phyloP scores from a whole-genome alignment of 2,888 invertebrate genomes.

The Melanchra persicariae region DNA sequence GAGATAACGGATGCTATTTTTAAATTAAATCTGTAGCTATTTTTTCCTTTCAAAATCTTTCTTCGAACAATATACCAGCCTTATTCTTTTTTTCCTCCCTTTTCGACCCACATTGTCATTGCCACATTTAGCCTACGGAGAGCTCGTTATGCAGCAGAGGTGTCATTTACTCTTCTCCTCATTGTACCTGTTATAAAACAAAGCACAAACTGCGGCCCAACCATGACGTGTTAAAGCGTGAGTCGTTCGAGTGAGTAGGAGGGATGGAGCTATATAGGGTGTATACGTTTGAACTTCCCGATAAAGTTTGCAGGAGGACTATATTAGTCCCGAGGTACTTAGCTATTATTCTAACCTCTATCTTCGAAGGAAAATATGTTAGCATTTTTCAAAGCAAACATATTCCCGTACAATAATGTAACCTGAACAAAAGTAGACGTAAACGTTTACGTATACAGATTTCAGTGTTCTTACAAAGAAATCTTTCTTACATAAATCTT shows the following conservation, averaged over 20 bases:
- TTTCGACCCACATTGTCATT: too few species aligned
- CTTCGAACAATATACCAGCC: too few species aligned
- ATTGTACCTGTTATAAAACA: too few species aligned
- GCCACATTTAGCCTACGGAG: too few species aligned
- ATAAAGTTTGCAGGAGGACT: neutral
- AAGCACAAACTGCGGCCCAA: too few species aligned
- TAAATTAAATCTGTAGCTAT: neutral
- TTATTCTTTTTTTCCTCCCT: too few species aligned
- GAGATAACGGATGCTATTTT: slow-evolving; percentile 21
- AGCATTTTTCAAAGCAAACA: neutral
- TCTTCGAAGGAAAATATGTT: neutral
- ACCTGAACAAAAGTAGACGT: neutral
- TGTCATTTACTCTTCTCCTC: too few species aligned
- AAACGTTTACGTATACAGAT: neutral
- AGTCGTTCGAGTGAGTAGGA: too few species aligned
- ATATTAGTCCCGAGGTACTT: neutral
- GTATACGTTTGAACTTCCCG: too few species aligned
- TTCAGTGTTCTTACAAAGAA: neutral
- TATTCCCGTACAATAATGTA: neutral
- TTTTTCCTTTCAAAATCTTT: neutral
- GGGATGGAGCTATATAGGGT: too few species aligned
- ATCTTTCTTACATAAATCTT: neutral
- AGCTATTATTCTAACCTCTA: neutral
- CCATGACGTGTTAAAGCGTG: too few species aligned
- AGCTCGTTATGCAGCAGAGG: too few species aligned